phyloP scores from a whole-genome alignment of 2,113 vertebrate genomes.

The Epinephelus moara region DNA sequence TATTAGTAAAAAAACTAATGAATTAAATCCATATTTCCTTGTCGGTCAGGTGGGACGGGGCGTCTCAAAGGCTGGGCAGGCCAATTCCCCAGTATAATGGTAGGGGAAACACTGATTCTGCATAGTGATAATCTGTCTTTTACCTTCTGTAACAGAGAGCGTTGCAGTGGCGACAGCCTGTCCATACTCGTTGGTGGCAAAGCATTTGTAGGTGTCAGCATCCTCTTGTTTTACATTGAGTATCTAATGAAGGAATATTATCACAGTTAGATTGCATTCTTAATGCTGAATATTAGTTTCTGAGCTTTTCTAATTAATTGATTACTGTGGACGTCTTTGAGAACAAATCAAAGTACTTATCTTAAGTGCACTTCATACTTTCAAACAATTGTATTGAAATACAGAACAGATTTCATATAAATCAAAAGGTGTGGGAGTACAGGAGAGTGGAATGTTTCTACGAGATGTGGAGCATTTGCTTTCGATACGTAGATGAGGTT shows the following conservation, averaged over 20 bases:
- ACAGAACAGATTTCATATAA: not conserved
- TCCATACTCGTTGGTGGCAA: conserved; percentile 88
- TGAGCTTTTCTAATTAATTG: not conserved
- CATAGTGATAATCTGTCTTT: not conserved
- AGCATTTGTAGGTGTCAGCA: conserved; percentile 88
- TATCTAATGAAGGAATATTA: conserved; percentile 80
- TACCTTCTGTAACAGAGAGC: conserved; percentile 89
- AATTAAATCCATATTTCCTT: too few species aligned
- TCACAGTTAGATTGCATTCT: not conserved
- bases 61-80: too few species aligned
- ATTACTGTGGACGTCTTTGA: not conserved
- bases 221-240: conserved; percentile 77
- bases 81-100: too few species aligned
- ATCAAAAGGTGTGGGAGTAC: not conserved
- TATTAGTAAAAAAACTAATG: too few species aligned
- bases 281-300: not conserved
- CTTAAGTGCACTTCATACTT: not conserved
- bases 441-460: not conserved
- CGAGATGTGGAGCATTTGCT: too few species aligned
- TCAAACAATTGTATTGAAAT: not conserved
- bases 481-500: not conserved
- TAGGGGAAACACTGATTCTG: too few species aligned
- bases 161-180: conserved; percentile 83
- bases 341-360: not conserved
- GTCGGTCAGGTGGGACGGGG: too few species aligned